A percentile compares a stretch with the other conserved stretches of the same genome.
Evolutionary conservation across 2,888 invertebrate species (phyloP).

Genomic region (Stenichneumon culpator): DNA sequence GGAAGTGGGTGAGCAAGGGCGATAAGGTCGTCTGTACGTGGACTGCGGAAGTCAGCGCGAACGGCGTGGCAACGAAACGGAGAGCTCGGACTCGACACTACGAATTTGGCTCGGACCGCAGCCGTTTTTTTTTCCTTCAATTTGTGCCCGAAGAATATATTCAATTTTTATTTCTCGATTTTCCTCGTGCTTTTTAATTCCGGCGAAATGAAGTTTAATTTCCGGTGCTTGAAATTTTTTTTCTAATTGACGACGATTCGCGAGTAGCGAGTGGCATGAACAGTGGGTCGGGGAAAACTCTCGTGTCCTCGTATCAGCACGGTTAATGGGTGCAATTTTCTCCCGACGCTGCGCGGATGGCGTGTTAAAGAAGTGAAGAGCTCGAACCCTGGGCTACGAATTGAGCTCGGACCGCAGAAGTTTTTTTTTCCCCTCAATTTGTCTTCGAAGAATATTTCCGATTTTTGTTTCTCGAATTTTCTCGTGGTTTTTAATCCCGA

Average conservation of each 20-base stretch:
- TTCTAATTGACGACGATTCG: not conserved
- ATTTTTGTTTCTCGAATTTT: not conserved
- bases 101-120: not conserved
- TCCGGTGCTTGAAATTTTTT: not conserved
- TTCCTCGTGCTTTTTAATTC: not conserved
- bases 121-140: conserved; percentile 12
- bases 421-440: conserved; percentile 1
- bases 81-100: not conserved
- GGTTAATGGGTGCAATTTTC: conserved; percentile 56
- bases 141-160: not conserved
- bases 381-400: not conserved
- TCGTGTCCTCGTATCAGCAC: conserved; percentile 16
- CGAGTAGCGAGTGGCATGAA: not conserved
- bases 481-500: not conserved
- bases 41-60: not conserved
- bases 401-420: not conserved
- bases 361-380: not conserved
- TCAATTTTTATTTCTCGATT: not conserved
- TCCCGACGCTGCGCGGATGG: not conserved
- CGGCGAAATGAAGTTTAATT: conserved; percentile 7
- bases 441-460: not conserved
- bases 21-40: conserved; percentile 1
- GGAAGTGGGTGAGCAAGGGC: not conserved
- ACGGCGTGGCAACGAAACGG: not conserved
- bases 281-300: conserved; percentile 1